A percentile compares a stretch with the other conserved stretches of the same genome.
Conservation (phyloP, 1,140 invertebrate genomes). For the Sycobia sp. region DNA sequence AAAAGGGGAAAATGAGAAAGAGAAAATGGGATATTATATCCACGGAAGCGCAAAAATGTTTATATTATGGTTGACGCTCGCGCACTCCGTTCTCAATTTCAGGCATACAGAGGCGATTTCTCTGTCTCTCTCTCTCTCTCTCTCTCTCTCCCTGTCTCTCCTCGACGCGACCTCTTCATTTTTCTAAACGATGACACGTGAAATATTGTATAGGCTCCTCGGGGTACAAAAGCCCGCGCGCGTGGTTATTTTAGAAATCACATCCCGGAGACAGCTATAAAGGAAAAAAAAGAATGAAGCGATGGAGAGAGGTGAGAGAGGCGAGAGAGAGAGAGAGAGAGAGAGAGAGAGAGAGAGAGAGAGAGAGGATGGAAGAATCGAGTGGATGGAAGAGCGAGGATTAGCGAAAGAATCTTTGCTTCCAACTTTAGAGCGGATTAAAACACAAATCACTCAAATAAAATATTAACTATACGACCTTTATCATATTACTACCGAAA, state of each 20-base stretch:
- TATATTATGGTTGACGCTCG: too few species aligned
- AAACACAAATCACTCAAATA: constrained; percentile 35
- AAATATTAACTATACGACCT: constrained; percentile 33
- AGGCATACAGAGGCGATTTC: constrained; percentile 11
- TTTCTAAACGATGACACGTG: constrained; percentile 24
- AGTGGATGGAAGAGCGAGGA: constrained; percentile 22
- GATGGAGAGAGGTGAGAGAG: not conserved
- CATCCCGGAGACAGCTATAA: constrained; percentile 12
- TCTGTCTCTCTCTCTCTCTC: too few species aligned
- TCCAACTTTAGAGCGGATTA: constrained; percentile 29
- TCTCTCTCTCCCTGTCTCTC: too few species aligned
- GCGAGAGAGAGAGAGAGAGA: too few species aligned
- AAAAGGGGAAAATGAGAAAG: too few species aligned
- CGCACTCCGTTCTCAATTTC: constrained; percentile 4
- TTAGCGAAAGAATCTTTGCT: constrained; percentile 22
- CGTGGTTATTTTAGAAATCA: constrained; percentile 28
- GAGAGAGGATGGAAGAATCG: too few species aligned
- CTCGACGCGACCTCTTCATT: constrained; percentile 15
- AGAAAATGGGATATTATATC: too few species aligned
- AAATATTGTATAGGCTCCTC: constrained; percentile 24
- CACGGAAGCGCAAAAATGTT: too few species aligned
- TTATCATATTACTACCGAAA: constrained; percentile 25
- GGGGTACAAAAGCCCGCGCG: constrained; percentile 19
- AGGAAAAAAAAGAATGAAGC: constrained; percentile 26
- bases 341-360: not conserved